phyloP scores from a whole-genome alignment of 1,140 invertebrate species.

The Dendrolimus punctatus region DNA sequence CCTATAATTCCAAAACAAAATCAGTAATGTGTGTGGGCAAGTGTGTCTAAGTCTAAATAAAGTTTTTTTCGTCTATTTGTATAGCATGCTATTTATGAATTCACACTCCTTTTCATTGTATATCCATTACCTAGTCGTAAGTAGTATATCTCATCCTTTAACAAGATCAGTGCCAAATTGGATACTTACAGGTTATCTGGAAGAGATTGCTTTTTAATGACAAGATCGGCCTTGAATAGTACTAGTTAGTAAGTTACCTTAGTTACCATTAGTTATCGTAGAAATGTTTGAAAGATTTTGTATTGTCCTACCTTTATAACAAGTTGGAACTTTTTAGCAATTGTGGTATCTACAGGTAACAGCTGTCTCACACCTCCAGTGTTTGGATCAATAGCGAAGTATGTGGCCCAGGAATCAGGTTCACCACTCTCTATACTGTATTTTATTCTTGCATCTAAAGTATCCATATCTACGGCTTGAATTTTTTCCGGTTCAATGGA shows the following conservation, averaged over 20 bases:
- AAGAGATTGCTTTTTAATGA: too few relatives aligned
- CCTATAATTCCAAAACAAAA: slow-evolving; percentile 51
- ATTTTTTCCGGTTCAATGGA: slow-evolving; percentile 90
- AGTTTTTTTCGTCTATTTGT: too few relatives aligned
- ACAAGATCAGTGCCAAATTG: neutral
- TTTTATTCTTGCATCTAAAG: slow-evolving; percentile 83
- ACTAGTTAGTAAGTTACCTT: too few relatives aligned
- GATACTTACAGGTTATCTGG: neutral
- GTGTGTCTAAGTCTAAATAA: too few relatives aligned
- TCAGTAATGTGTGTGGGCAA: neutral
- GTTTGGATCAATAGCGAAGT: slow-evolving; percentile 87
- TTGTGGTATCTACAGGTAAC: slow-evolving; percentile 83
- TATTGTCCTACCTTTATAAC: slow-evolving; percentile 68
- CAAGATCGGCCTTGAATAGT: too few relatives aligned
- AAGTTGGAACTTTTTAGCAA: slow-evolving; percentile 79
- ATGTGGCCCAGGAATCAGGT: slow-evolving; percentile 82
- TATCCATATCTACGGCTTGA: slow-evolving; percentile 90
- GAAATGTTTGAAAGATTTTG: neutral
- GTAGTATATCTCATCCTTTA: too few relatives aligned
- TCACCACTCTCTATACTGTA: slow-evolving; percentile 88
- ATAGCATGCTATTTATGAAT: too few relatives aligned
- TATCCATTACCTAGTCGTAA: too few relatives aligned
- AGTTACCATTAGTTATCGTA: too few relatives aligned
- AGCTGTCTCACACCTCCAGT: slow-evolving; percentile 87
- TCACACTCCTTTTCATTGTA: too few relatives aligned